Evolutionary conservation across 2,797 vertebrate species (phyloP).

Genomic region (Sphenopsis melanotis): DNA sequence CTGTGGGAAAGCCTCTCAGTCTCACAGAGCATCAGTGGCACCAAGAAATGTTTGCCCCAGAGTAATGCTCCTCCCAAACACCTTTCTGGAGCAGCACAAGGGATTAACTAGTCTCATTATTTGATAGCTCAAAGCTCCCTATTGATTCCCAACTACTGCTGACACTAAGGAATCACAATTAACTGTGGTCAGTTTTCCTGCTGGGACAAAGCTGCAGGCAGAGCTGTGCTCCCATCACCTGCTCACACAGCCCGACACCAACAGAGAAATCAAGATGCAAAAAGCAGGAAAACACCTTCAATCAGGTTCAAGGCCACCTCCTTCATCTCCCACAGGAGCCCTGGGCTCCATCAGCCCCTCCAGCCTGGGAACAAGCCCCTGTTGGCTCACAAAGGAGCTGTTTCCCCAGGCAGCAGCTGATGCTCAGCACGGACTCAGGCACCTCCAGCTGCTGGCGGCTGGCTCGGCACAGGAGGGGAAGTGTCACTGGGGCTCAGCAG

Average conservation of each 20-base stretch:
- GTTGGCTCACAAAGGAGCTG: background rate
- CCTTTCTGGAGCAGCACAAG: background rate
- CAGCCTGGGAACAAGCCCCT: background rate
- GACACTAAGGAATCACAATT: background rate
- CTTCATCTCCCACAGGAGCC: background rate
- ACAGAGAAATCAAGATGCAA: background rate
- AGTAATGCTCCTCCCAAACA: rapidly evolving
- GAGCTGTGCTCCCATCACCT: background rate
- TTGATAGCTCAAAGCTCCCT: background rate
- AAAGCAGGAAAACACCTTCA: background rate
- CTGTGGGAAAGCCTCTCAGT: background rate
- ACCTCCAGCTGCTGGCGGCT: conserved; percentile 12
- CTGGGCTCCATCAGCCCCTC: background rate
- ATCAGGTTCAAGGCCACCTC: background rate
- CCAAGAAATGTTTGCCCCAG: background rate
- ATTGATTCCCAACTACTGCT: background rate
- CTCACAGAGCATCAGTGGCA: background rate
- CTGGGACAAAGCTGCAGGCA: background rate
- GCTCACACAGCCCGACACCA: background rate
- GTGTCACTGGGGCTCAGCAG: conserved; percentile 49
- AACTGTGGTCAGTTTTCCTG: background rate
- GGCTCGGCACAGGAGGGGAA: conserved; percentile 23
- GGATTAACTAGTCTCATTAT: background rate
- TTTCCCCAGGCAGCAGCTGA: conserved; percentile 48
- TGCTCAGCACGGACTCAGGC: background rate